Conservation (phyloP, 2,797 vertebrate species). For the Morus bassanus region DNA sequence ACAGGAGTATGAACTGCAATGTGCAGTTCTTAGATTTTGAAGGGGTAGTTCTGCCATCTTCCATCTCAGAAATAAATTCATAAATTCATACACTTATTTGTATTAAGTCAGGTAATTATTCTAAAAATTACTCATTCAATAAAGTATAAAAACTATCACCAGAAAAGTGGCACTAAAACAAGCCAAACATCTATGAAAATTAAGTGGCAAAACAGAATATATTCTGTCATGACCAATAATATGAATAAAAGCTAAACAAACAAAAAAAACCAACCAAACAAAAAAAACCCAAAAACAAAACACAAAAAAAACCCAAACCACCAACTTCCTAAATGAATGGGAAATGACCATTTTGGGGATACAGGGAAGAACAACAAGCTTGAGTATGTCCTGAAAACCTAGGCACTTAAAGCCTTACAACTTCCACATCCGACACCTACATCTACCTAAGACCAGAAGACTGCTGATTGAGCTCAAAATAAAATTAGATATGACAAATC, state of each 20-base stretch:
- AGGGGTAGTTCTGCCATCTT: neutral
- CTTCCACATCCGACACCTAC: neutral
- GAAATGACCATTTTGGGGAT: neutral
- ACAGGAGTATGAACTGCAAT: neutral
- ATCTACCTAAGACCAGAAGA: neutral
- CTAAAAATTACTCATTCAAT: neutral
- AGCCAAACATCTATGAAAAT: neutral
- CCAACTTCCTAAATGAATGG: neutral
- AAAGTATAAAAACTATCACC: neutral
- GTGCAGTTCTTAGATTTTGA: neutral
- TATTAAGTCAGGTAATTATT: neutral
- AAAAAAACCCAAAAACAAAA: too few species aligned
- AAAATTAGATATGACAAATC: neutral
- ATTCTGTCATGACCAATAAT: neutral
- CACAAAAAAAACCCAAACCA: too few species aligned
- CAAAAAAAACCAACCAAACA: rapidly evolving
- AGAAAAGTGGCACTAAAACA: neutral
- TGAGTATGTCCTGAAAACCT: neutral
- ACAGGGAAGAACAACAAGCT: neutral
- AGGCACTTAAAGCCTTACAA: neutral
- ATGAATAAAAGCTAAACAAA: neutral
- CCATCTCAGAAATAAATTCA: neutral
- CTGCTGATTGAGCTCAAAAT: neutral
- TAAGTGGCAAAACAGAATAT: neutral
- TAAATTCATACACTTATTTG: neutral